Evolutionary conservation across 30 jellyfish, hydroid and myxozoan species (phyloP).

Genomic region (Aurelia sp.): DNA sequence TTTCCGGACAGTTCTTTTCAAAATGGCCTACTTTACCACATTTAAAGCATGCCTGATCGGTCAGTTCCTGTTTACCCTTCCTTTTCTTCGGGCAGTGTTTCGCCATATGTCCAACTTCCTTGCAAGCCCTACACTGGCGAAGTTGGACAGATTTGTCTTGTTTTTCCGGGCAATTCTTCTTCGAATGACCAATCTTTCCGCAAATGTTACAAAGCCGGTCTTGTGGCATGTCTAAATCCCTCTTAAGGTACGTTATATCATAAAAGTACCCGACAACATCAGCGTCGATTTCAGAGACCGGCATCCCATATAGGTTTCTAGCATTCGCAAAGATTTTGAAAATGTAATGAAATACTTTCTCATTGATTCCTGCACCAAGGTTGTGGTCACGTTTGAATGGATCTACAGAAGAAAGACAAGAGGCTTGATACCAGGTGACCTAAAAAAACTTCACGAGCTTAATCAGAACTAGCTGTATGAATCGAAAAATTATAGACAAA

Average conservation of each 20-base stretch:
- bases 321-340: conserved; percentile 59
- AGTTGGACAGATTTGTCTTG: no score
- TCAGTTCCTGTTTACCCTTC: no score
- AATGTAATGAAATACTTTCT: conserved; percentile 66
- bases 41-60: no score
- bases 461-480: no score
- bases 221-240: conserved; percentile 66
- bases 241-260: conserved; percentile 52
- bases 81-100: no score
- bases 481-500: no score
- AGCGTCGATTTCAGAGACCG: background rate
- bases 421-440: background rate
- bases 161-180: conserved; percentile 37
- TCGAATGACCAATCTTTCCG: conserved; percentile 85
- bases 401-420: conserved; percentile 48
- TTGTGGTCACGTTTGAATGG: conserved; percentile 85
- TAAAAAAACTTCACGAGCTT: no score
- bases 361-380: conserved; percentile 80
- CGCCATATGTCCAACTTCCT: no score
- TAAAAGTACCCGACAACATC: conserved; percentile 21
- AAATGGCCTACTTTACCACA: no score
- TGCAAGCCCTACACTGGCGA: no score
- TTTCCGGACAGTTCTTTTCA: no score
- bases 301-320: conserved; percentile 53
- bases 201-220: conserved; percentile 82